Percentiles rank a stretch among this genome's conserved stretches.
Conservation (phyloP, 2,888 invertebrate genomes). For the Lampropteryx suffumata region DNA sequence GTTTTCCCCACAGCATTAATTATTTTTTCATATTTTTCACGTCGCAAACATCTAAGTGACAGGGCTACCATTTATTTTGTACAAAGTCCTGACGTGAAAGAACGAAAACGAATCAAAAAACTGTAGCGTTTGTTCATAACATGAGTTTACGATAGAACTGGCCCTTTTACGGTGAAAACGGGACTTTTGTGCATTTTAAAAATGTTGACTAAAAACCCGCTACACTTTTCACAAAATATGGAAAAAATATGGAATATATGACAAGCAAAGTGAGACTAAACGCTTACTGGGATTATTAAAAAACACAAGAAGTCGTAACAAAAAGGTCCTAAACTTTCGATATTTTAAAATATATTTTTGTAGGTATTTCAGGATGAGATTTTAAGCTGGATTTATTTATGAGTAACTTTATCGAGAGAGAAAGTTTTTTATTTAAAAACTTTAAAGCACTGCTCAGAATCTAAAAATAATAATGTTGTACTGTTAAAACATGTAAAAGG, state of each 20-base stretch:
- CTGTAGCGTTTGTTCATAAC: slow-evolving; percentile 39
- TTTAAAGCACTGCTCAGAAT: no score
- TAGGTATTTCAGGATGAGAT: no score
- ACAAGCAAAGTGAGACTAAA: no score
- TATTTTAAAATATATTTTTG: not conserved
- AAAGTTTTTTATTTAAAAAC: no score
- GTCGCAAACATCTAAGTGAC: slow-evolving; percentile 20
- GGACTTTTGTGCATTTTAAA: slow-evolving; percentile 1
- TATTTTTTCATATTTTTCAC: slow-evolving; percentile 15
- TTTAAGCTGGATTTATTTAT: no score
- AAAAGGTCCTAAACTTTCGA: not conserved
- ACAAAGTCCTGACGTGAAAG: slow-evolving; percentile 31
- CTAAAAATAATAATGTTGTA: no score
- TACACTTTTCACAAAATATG: no score
- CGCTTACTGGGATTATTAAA: not conserved
- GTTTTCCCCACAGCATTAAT: slow-evolving; percentile 7
- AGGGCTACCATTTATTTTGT: slow-evolving; percentile 25
- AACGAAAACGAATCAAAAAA: slow-evolving; percentile 36
- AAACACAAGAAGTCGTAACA: not conserved
- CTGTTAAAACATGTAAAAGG: no score
- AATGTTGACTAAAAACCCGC: no score
- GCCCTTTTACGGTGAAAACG: slow-evolving; percentile 28
- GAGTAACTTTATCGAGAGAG: no score
- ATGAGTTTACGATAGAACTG: slow-evolving; percentile 34
- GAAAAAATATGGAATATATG: no score